Percentiles rank a stretch among this genome's conserved stretches.
Conservation (phyloP, 1,140 invertebrate species). For the Micrasema longulum region DNA sequence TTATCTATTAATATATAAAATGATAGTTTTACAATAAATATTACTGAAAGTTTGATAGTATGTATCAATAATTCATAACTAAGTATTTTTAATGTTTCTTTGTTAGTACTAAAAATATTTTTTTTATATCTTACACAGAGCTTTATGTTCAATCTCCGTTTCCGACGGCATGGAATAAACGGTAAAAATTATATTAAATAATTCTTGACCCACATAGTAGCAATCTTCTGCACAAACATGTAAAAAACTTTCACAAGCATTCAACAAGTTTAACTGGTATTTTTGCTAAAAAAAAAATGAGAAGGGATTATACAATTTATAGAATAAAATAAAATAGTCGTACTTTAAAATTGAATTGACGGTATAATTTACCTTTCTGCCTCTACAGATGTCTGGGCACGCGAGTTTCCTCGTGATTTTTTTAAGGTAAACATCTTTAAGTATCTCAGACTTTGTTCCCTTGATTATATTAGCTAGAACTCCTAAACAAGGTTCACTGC, state of each 20-base stretch:
- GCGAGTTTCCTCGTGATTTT: conserved; percentile 64
- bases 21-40: too few species aligned
- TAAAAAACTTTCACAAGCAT: conserved; percentile 67
- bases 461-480: conserved; percentile 63
- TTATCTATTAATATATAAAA: too few species aligned
- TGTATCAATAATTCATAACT: too few species aligned
- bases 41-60: too few species aligned
- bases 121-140: conserved; percentile 60
- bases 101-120: too few species aligned
- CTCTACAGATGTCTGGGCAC: conserved; percentile 60
- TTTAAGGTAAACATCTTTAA: conserved; percentile 64
- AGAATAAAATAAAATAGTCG: background rate
- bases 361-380: conserved; percentile 57
- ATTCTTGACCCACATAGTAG: conserved; percentile 57
- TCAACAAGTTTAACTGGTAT: conserved; percentile 65
- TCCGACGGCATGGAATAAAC: conserved; percentile 63
- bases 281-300: conserved; percentile 41
- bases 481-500: conserved; percentile 65
- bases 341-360: background rate
- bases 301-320: too few species aligned
- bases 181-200: conserved; percentile 64
- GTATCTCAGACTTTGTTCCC: conserved; percentile 63
- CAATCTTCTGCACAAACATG: conserved; percentile 64
- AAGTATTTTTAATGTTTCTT: too few species aligned
- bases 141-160: conserved; percentile 62